Base-by-base conservation (phyloP, 2,113 vertebrate species). In the Ibidorhyncha struthersii region DNA sequence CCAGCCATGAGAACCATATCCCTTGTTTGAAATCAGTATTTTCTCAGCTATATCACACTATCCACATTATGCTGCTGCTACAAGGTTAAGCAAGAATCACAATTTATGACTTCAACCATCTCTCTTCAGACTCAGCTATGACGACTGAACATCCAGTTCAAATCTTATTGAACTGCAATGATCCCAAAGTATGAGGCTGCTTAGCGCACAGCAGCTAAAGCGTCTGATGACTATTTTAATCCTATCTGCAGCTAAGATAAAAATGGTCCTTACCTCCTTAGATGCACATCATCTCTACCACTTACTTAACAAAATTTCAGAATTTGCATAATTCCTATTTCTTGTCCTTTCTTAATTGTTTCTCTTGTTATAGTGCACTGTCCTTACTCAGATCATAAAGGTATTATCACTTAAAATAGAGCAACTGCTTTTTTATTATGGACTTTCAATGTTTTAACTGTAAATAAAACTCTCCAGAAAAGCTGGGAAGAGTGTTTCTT, bases 1-100 rank as follows among this genome's bases (percentile, higher is more conserved):
- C 2, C 6, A 96, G 56, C 63, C 71, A 43, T 86, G 29, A 96
- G 63, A 95, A 95, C 52, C 16, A 30, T 65, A 82, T 69, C 22
- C 15, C 17, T 77, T 81, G 36, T 83, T 86, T 63, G 50, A 97
- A 97, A 95, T 92, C 12, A 63, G 16, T 89, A 55, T 56, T 91
- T 97, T 76, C 72, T 95, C 72, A 79, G 9, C 40, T 90, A 55
- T 92, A 76, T 58, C 70, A 79, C 17, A 18, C 32, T 56, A 53
- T 50, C 40, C 34, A 76, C 8, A 32, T 88, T 67, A 72, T 67
- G 15, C 15, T 93, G 52, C 43, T 18, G 59, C 32, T 85, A 69
- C 40, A 82, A 94, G 20, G 41, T 63, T 59, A 87, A 85, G 36
- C 26, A 87, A 72, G 78, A 87, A 70, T 67, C 61, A 76, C 20